Conservation (phyloP, 2,888 invertebrate species). For the Poecilobothrus nobilitatus region DNA sequence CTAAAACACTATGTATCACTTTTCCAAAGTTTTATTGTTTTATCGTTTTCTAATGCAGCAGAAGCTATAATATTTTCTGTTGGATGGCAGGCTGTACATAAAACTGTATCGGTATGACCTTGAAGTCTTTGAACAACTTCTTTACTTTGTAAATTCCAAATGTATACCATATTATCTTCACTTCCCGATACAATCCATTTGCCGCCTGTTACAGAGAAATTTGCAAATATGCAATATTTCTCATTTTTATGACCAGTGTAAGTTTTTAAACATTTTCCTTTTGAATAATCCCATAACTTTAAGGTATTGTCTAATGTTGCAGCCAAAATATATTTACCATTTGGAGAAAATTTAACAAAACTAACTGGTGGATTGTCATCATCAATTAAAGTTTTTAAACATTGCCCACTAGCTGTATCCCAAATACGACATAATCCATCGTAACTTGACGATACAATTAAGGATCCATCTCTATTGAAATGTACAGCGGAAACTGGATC, state of each 20-base stretch:
- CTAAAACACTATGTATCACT: slow-evolving; percentile 68
- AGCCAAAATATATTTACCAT: slow-evolving; percentile 97
- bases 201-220: slow-evolving; percentile 99
- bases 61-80: slow-evolving; percentile 99
- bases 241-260: slow-evolving; percentile 98
- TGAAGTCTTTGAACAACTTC: slow-evolving; percentile 97
- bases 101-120: slow-evolving; percentile 91
- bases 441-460: slow-evolving; percentile 98
- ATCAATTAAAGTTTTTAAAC: slow-evolving; percentile 96
- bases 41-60: slow-evolving; percentile 95
- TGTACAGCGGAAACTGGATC: slow-evolving; percentile 99
- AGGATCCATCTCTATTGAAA: slow-evolving; percentile 95
- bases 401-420: slow-evolving; percentile 99
- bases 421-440: slow-evolving; percentile 99
- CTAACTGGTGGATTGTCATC: slow-evolving; percentile 99
- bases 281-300: slow-evolving; percentile 98
- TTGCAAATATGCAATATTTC: slow-evolving; percentile 99
- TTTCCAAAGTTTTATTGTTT: slow-evolving; percentile 98
- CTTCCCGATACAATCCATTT: slow-evolving; percentile 99
- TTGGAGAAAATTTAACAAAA: slow-evolving; percentile 99
- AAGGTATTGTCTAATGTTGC: slow-evolving; percentile 97
- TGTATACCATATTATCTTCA: slow-evolving; percentile 96
- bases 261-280: slow-evolving; percentile 96
- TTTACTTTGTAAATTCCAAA: slow-evolving; percentile 99
- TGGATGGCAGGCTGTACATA: slow-evolving; percentile 98